Evolutionary conservation across 1,140 invertebrate species (phyloP).

Genomic region (Diabrotica virgifera): DNA sequence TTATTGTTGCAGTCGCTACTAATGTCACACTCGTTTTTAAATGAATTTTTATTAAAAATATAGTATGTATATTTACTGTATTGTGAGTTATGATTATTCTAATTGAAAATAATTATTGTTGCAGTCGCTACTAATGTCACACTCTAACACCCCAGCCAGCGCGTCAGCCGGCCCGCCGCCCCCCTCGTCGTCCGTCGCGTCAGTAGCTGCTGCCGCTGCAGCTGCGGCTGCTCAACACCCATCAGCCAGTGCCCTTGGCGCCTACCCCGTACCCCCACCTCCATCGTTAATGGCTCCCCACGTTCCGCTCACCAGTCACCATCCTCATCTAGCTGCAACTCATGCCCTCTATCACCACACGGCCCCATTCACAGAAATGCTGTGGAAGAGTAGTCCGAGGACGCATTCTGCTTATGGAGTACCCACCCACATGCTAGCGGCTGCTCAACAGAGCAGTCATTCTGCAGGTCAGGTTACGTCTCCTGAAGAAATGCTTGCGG

Average conservation of each 20-base stretch:
- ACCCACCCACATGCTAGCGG: slow-evolving; percentile 47
- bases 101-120: slow-evolving; percentile 38
- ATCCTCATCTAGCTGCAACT: slow-evolving; percentile 53
- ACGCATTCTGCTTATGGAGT: slow-evolving; percentile 42
- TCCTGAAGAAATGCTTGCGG: slow-evolving; percentile 58
- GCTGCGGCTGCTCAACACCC: slow-evolving; percentile 33
- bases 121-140: slow-evolving; percentile 54
- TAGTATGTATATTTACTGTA: too few relatives aligned
- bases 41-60: too few relatives aligned
- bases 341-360: slow-evolving; percentile 47
- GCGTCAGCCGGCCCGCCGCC: slow-evolving; percentile 33
- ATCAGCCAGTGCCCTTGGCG: slow-evolving; percentile 34
- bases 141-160: slow-evolving; percentile 43
- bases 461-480: slow-evolving; percentile 28
- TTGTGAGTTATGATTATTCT: neutral
- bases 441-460: slow-evolving; percentile 46
- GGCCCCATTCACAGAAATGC: slow-evolving; percentile 46
- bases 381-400: slow-evolving; percentile 45
- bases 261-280: slow-evolving; percentile 35
- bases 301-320: slow-evolving; percentile 36
- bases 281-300: slow-evolving; percentile 42
- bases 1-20: slow-evolving; percentile 50
- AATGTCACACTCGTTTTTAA: slow-evolving; percentile 51
- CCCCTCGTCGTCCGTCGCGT: slow-evolving; percentile 38
- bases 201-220: slow-evolving; percentile 31